These are phyloP conservation scores for Hedya salicella DNA, from an alignment of 2,888 invertebrate genomes.

Conservation along the genomic window DNA sequence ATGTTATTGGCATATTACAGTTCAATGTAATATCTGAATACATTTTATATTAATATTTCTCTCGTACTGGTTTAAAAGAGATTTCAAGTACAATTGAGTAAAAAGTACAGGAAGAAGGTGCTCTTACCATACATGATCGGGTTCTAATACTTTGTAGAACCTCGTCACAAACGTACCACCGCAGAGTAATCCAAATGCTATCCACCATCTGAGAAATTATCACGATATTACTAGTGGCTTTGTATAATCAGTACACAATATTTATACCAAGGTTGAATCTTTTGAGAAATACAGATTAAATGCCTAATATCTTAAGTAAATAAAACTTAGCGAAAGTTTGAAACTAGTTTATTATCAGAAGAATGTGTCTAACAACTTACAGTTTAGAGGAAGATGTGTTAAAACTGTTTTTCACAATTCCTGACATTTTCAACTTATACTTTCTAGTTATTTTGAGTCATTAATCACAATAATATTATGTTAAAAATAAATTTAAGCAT, in stretches of 20 bases:
- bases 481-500: not conserved
- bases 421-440: slow-evolving; percentile 45
- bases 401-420: slow-evolving; percentile 40
- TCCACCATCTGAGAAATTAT: slow-evolving; percentile 83
- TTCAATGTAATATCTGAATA: too few species aligned
- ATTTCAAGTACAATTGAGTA: too few species aligned
- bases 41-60: too few species aligned
- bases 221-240: too few species aligned
- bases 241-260: too few species aligned
- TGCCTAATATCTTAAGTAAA: not conserved
- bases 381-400: slow-evolving; percentile 45
- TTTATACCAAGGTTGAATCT: too few species aligned
- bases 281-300: too few species aligned
- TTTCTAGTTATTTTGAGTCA: not conserved
- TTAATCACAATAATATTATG: not conserved
- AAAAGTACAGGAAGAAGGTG: not conserved
- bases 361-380: slow-evolving; percentile 38
- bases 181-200: slow-evolving; percentile 87
- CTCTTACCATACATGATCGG: slow-evolving; percentile 96
- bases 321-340: slow-evolving; percentile 28
- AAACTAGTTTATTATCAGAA: slow-evolving; percentile 10
- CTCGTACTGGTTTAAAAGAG: too few species aligned
- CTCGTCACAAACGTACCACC: slow-evolving; percentile 89
- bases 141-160: slow-evolving; percentile 95
- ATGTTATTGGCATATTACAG: too few species aligned